Evolutionary conservation across 2,113 vertebrate genomes (phyloP).

Genomic region (Halcyon malimbica): DNA sequence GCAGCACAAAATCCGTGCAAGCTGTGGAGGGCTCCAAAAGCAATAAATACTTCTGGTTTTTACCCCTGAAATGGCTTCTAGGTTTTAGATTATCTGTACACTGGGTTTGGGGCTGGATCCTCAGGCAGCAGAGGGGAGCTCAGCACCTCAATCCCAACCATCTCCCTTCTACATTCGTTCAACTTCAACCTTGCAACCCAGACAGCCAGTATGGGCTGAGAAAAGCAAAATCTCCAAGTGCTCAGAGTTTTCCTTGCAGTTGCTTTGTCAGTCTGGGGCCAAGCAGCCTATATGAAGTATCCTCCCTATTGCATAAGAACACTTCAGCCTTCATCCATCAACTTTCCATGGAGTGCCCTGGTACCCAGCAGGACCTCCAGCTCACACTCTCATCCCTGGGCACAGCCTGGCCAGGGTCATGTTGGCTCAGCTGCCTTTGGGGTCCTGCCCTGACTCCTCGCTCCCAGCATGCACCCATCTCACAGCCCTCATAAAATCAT

Average conservation of each 20-base stretch:
- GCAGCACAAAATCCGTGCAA: not conserved
- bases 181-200: not conserved
- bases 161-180: not conserved
- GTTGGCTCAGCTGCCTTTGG: fast-evolving
- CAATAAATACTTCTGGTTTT: not conserved
- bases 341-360: fast-evolving
- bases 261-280: not conserved
- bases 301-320: fast-evolving
- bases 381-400: not conserved
- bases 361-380: not conserved
- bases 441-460: not conserved
- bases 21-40: not conserved
- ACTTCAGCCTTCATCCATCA: fast-evolving
- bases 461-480: not conserved
- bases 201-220: fast-evolving
- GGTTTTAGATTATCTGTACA: not conserved
- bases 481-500: not conserved
- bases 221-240: fast-evolving
- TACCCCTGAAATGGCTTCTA: not conserved
- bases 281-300: fast-evolving
- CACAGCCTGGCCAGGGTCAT: not conserved
- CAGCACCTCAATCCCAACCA: not conserved
- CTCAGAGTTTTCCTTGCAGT: not conserved
- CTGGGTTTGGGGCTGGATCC: not conserved
- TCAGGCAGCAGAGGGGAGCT: not conserved